Base-by-base conservation (phyloP, 2,888 invertebrate species). In the Zaprionus lineosus region DNA sequence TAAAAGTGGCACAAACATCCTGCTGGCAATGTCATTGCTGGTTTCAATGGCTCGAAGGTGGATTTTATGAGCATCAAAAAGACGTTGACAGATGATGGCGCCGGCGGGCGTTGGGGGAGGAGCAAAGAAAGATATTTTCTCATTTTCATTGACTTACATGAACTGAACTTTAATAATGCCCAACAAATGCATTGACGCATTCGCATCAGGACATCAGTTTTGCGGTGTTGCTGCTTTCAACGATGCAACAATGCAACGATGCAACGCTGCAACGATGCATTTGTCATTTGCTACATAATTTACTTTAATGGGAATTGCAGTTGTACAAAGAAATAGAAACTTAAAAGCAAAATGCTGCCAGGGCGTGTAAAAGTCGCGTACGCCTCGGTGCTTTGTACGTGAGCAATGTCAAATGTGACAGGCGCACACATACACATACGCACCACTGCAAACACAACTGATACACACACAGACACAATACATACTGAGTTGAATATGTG, bases 301-400 rank as follows among this genome's bases (percentile, higher is more conserved):
- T 46, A 48, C 43, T 60, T 64, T 60, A 67, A 79, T 71, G 58
- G 50, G 39, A n/a, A 47, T 52, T 50, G 34, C 34, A 59, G 55
- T 44, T 65, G 50, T 11, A 43, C 6, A 47, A 52, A 41, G 55
- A 58, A 58, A 60, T 43, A 34, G 31, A 63, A 74, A 66, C 61
- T 69, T 63, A 64, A 74, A 59, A 60, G 85, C 60, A 58, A 60
- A 64, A 74, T 52, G 58, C 39, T 61, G 46, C 51, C 41, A 36
- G 59, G 36, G 65, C 78, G 70, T 74, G 83, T 63, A 73, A 78
- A 39, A 77, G 85, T 69, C 59, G 74, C 84, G 65, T 84, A 52
- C 78, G 68, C 52, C 57, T 66, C 39, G 43, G 9, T 46, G 48
- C 52, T 47, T 46, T 19, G 43, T 66, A 78, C 85, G 77, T 78